These are phyloP conservation scores for Stegodyphus dumicola DNA, from an alignment of 1,140 invertebrate genomes.

Conservation along the genomic window DNA sequence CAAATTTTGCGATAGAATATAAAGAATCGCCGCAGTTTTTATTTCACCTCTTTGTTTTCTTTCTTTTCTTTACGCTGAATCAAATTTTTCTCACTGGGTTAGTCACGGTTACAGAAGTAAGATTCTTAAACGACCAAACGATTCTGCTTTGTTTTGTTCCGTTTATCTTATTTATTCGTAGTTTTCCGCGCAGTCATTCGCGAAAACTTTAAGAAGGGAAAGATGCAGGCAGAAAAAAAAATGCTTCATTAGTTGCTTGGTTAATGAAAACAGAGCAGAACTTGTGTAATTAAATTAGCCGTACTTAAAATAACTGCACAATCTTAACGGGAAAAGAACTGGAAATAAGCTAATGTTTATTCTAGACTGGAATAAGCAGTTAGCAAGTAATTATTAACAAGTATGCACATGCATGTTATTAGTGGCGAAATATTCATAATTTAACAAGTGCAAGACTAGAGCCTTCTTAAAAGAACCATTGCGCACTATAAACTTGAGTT, in stretches of 20 bases:
- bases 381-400: slow-evolving; percentile 16
- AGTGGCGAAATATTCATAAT: too few species aligned
- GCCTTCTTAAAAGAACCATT: too few species aligned
- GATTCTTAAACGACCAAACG: neutral
- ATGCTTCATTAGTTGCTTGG: slow-evolving; percentile 32
- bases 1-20: neutral
- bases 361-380: slow-evolving; percentile 11
- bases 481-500: too few species aligned
- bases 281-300: slow-evolving; percentile 49
- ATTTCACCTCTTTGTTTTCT: neutral
- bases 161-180: too few species aligned
- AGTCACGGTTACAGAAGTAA: neutral
- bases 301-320: slow-evolving; percentile 47
- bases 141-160: too few species aligned
- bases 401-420: too few species aligned
- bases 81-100: neutral
- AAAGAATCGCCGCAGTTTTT: too few species aligned
- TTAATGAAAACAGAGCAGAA: slow-evolving; percentile 56
- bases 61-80: neutral
- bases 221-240: neutral
- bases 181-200: too few species aligned
- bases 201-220: neutral
- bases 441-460: too few species aligned
- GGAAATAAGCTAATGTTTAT: slow-evolving; percentile 6
- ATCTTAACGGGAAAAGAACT: neutral